Conservation (phyloP, 2,888 invertebrate genomes). For the Hololepta plana region DNA sequence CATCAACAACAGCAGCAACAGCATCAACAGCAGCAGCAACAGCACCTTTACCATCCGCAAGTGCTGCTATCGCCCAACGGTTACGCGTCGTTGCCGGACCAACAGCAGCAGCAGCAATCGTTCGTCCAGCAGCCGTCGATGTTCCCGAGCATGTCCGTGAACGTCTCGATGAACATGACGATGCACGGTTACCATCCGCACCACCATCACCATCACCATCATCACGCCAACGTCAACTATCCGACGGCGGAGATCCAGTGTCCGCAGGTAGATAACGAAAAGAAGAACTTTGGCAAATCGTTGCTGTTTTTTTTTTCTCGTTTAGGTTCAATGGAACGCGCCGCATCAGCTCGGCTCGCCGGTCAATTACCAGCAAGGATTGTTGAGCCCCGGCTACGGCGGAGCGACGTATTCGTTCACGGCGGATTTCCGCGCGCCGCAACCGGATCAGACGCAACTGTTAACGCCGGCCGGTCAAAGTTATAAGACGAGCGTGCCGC, state of each 20-base stretch:
- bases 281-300: too few relatives aligned
- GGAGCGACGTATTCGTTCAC: constrained; percentile 70
- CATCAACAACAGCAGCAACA: constrained; percentile 9
- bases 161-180: constrained; percentile 96
- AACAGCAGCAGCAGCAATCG: constrained; percentile 15
- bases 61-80: constrained; percentile 44
- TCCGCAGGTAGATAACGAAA: constrained; percentile 58
- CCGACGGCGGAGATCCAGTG: constrained; percentile 39
- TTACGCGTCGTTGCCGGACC: constrained; percentile 12
- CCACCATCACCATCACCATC: too few relatives aligned
- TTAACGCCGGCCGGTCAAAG: constrained; percentile 10
- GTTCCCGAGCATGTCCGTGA: constrained; percentile 86
- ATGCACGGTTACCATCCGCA: constrained; percentile 70
- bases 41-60: constrained; percentile 30
- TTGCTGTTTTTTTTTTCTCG: constrained; percentile 5
- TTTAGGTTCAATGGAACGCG: constrained; percentile 53
- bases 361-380: constrained; percentile 30
- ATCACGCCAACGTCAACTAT: too few relatives aligned
- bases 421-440: constrained; percentile 57
- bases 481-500: too few relatives aligned
- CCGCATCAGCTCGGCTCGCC: constrained; percentile 38
- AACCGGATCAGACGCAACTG: constrained; percentile 36
- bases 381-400: constrained; percentile 47
- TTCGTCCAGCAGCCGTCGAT: constrained; percentile 29
- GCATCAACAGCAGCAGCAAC: constrained; percentile 15